phyloP scores from a whole-genome alignment of 2,113 vertebrate genomes.

The Ictalurus furcatus region DNA sequence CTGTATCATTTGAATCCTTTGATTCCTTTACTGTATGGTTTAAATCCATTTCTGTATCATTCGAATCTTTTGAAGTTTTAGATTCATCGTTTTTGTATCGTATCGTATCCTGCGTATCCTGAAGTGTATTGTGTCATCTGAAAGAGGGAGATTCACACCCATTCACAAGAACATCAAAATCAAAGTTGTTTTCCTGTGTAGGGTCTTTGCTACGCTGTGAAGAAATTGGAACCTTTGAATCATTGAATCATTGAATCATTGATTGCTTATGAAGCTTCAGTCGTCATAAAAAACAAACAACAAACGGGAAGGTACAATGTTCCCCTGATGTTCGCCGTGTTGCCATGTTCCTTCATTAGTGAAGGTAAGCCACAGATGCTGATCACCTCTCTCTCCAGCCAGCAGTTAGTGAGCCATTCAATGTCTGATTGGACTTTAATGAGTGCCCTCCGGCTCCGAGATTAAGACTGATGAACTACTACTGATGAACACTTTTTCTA shows the following conservation, averaged over 20 bases:
- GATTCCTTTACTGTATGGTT: neutral
- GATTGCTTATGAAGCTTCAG: neutral
- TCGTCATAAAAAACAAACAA: neutral
- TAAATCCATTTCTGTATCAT: neutral
- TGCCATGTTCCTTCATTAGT: neutral
- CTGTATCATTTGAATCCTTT: neutral
- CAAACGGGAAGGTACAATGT: neutral
- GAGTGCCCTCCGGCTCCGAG: slow-evolving; percentile 7
- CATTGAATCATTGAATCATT: neutral
- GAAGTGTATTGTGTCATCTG: neutral
- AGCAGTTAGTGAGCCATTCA: slow-evolving; percentile 54
- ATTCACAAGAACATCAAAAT: neutral
- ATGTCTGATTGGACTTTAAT: slow-evolving; percentile 59
- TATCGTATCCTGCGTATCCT: neutral
- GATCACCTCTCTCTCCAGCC: slow-evolving; percentile 36
- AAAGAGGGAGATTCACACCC: neutral
- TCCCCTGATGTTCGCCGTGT: neutral
- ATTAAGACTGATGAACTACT: neutral
- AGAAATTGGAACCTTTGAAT: neutral
- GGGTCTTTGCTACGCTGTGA: neutral
- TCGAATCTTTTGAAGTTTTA: neutral
- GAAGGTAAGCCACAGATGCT: neutral
- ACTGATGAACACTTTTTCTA: neutral
- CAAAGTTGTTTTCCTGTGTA: neutral
- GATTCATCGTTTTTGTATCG: neutral